These are phyloP conservation scores for Seira musarum DNA, from an alignment of 2,888 invertebrate genomes.

Conservation along the genomic window DNA sequence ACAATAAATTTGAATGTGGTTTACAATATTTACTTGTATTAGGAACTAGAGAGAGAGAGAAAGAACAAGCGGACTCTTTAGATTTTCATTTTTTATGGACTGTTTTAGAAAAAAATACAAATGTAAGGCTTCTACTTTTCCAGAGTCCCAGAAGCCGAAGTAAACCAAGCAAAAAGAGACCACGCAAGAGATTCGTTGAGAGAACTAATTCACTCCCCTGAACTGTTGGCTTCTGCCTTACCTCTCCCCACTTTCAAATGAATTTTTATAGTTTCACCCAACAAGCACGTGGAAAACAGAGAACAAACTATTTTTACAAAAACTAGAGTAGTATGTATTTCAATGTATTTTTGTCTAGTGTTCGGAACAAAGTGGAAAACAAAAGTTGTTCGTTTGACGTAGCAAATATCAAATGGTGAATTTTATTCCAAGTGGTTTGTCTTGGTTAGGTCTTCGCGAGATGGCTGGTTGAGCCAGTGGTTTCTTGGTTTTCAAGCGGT, in stretches of 20 bases:
- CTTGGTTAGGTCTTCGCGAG: neutral
- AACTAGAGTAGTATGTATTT: too few relatives aligned
- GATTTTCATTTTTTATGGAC: neutral
- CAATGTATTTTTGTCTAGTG: too few relatives aligned
- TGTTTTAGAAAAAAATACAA: neutral
- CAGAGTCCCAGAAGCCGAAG: neutral
- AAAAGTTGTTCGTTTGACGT: neutral
- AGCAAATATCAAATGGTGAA: neutral
- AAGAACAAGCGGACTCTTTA: neutral
- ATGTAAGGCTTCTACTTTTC: neutral
- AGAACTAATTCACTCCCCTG: neutral
- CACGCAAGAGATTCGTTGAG: too few relatives aligned
- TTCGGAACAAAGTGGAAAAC: conserved; percentile 5
- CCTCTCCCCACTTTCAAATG: neutral
- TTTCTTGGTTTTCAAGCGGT: neutral
- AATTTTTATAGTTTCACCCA: conserved; percentile 4
- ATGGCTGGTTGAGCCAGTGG: conserved; percentile 10
- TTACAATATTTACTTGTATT: conserved; percentile 13
- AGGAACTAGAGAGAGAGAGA: too few relatives aligned
- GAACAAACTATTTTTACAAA: neutral
- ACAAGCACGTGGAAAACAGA: conserved; percentile 11
- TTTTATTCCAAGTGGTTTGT: conserved; percentile 14
- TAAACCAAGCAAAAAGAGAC: neutral
- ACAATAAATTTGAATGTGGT: conserved; percentile 20
- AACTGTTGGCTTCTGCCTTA: neutral